Evolutionary conservation across 1,140 invertebrate genomes (phyloP).

Genomic region (Propsilocerus akamusi): DNA sequence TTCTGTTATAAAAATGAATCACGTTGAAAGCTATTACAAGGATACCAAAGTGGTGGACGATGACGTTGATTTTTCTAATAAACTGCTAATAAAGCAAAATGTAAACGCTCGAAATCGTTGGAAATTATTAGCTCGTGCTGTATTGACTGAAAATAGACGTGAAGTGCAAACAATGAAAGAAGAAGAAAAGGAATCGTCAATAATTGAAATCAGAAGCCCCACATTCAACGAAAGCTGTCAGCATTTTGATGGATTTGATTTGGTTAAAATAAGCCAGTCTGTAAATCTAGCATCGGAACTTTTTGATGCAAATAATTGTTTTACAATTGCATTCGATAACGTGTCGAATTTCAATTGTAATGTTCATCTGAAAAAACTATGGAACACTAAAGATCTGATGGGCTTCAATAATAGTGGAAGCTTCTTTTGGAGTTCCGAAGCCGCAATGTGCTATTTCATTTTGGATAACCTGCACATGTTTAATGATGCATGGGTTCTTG

Average conservation of each 20-base stretch:
- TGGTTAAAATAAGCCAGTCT: slow-evolving; percentile 20
- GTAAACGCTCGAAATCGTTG: slow-evolving; percentile 40
- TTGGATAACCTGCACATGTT: slow-evolving; percentile 46
- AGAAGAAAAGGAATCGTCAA: slow-evolving; percentile 18
- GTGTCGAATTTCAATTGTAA: slow-evolving; percentile 30
- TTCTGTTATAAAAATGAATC: background rate
- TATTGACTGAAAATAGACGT: slow-evolving; percentile 29
- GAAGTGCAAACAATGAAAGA: slow-evolving; percentile 17
- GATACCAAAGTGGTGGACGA: slow-evolving; percentile 6
- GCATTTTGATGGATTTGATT: slow-evolving; percentile 21
- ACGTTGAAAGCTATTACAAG: slow-evolving; percentile 6
- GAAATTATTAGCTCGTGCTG: slow-evolving; percentile 44
- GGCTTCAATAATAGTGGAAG: slow-evolving; percentile 88
- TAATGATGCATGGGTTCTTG: slow-evolving; percentile 44
- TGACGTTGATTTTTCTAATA: slow-evolving; percentile 9
- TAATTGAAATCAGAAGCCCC: slow-evolving; percentile 18
- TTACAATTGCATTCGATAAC: slow-evolving; percentile 27
- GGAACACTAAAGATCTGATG: slow-evolving; percentile 50
- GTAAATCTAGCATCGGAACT: slow-evolving; percentile 18
- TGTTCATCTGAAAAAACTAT: slow-evolving; percentile 34
- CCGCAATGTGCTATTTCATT: slow-evolving; percentile 58
- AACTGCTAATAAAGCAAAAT: slow-evolving; percentile 16
- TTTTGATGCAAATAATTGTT: slow-evolving; percentile 26
- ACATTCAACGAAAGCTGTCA: slow-evolving; percentile 17
- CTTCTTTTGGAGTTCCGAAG: slow-evolving; percentile 78